Evolutionary conservation across 2,113 vertebrate genomes (phyloP), one percentile per base, ranked within the genome.

Genomic region (Hippopotamus amphibius): DNA sequence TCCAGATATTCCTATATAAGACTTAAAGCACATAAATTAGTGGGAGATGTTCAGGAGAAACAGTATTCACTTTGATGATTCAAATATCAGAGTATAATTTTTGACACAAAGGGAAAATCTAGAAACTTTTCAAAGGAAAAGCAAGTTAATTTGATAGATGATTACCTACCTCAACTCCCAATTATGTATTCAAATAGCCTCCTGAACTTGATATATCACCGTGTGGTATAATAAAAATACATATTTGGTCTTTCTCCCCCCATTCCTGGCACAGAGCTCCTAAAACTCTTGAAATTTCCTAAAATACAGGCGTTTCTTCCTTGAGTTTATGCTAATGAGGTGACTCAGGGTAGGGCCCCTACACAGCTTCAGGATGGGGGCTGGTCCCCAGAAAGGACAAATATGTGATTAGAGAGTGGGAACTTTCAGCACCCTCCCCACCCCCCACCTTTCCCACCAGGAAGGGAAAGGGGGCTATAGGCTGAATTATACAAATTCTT

Each of bases 381-480:
- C 74, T 90, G 33, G 46, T 66, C 88, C 80, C 74, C 88, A 90
- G 61, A 90, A 90, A 90, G 24, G 37, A 65, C 48, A 66, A 90
- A 79, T 74, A 77, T 30, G 33, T 90, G 33, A 66, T 43, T 66
- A 66, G 61, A 43, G 22, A 65, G 74, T 37, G 16, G 24, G 3
- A 90, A 22, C 16, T 79, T 66, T 30, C 59, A 79, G 59, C 24
- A 4, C 43, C 11, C 37, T 14, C 21, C 59, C 15, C 16, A 2
- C 21, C 21, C 59, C 15, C 16, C 4, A 79, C 24, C 16, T 50
- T 37, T 37, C 37, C 37, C 37, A 37, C 7, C 37, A 63, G n/a
- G n/a, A 11, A 79, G 43, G 48, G 57, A 77, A 65, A 77, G 33
- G 15, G 22, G 46, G 7, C 59, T 80, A 50, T 7, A 90, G 7